A percentile compares a stretch with the other conserved stretches of the same genome.
Conservation (phyloP, 2,888 invertebrate genomes). For the Acleris laterana region DNA sequence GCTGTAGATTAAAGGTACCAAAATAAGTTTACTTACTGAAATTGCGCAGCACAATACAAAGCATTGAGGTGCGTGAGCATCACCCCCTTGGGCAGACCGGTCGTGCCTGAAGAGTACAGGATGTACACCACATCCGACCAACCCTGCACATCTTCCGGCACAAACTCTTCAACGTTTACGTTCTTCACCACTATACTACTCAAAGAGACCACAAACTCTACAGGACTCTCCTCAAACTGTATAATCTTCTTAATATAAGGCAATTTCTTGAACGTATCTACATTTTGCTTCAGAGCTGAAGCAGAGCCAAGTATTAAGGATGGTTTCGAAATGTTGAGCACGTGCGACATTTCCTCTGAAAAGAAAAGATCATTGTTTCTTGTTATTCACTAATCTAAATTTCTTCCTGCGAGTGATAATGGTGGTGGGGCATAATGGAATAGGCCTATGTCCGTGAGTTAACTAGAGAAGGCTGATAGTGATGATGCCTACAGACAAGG, state of each 20-base stretch:
- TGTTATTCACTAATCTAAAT: background rate
- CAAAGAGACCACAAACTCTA: conserved; percentile 40
- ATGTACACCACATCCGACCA: conserved; percentile 56
- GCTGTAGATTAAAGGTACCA: background rate
- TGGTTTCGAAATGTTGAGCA: conserved; percentile 86
- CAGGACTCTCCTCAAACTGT: conserved; percentile 84
- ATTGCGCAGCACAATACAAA: conserved; percentile 80
- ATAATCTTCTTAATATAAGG: conserved; percentile 80
- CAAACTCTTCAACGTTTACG: conserved; percentile 41
- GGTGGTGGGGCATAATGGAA: background rate
- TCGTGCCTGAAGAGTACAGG: conserved; percentile 88
- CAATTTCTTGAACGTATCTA: conserved; percentile 49
- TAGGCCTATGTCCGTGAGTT: no score
- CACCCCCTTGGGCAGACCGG: conserved; percentile 91
- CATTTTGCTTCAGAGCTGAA: conserved; percentile 52
- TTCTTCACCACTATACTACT: conserved; percentile 74
- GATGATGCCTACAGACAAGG: no score
- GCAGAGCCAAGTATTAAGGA: conserved; percentile 86
- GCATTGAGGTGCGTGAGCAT: conserved; percentile 85
- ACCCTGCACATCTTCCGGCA: conserved; percentile 44
- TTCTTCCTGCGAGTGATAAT: background rate
- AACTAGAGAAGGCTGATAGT: no score
- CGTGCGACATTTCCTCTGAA: conserved; percentile 86
- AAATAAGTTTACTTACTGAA: conserved; percentile 49
- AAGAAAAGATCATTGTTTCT: background rate